Evolutionary conservation across 92 coral and sea anemone species (phyloP).

Genomic region (Phenganax stokvisi): DNA sequence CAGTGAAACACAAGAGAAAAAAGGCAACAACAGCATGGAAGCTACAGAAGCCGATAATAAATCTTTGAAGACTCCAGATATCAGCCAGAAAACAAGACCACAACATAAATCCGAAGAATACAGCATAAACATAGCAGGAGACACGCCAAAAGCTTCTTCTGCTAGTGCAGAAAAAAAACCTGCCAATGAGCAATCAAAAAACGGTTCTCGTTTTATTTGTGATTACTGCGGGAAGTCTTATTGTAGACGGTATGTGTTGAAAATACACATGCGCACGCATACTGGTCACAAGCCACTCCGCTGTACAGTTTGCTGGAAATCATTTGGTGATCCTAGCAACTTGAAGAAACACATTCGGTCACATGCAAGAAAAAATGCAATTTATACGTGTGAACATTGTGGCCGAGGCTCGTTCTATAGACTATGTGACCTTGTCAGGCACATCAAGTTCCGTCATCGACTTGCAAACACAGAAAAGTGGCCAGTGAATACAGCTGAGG

Average conservation of each 20-base stretch:
- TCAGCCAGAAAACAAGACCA: neutral
- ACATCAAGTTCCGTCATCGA: conserved; percentile 37
- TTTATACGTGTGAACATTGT: conserved; percentile 85
- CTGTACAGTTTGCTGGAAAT: conserved; percentile 93
- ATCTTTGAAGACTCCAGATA: neutral
- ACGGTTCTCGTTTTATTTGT: conserved; percentile 64
- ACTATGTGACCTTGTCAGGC: conserved; percentile 38
- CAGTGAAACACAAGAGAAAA: neutral
- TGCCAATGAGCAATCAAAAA: conserved; percentile 18
- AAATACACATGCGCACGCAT: conserved; percentile 98
- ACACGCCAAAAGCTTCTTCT: neutral
- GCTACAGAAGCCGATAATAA: neutral
- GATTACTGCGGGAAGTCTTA: conserved; percentile 98
- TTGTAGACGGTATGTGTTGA: conserved; percentile 88
- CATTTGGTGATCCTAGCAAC: conserved; percentile 98
- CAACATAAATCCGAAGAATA: conserved; percentile 8
- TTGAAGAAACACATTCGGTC: conserved; percentile 94
- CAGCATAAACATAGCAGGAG: neutral
- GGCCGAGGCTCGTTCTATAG: conserved; percentile 51
- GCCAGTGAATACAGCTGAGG: neutral
- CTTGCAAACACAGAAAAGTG: conserved; percentile 35
- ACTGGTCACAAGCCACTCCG: conserved; percentile 96
- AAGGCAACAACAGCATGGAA: neutral
- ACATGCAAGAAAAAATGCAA: conserved; percentile 88
- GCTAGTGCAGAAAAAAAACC: neutral